A percentile compares a stretch with the other conserved stretches of the same genome.
Evolutionary conservation across 2,797 vertebrate genomes (phyloP).

Genomic region (Peromyscus eremicus): DNA sequence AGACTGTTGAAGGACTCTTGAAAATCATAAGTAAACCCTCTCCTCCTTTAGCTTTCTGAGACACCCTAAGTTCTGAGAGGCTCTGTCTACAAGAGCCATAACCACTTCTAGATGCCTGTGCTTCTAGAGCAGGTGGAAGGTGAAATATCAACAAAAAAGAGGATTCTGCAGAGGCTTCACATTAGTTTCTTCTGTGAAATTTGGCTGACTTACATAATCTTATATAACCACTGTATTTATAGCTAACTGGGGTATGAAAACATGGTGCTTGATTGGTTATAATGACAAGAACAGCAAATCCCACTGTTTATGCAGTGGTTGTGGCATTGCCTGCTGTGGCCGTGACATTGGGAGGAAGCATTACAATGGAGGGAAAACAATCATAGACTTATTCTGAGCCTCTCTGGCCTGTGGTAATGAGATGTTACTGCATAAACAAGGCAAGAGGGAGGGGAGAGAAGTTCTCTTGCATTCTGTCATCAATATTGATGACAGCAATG

Average conservation of each 20-base stretch:
- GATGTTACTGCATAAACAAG: conserved; percentile 43
- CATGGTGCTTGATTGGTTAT: conserved; percentile 34
- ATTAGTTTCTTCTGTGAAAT: conserved; percentile 44
- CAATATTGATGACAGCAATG: conserved; percentile 60
- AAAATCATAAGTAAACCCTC: background rate
- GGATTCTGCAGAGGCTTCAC: conserved; percentile 37
- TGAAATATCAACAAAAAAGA: background rate
- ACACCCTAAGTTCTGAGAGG: background rate
- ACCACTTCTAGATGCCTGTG: background rate
- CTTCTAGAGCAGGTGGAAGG: background rate
- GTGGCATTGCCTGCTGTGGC: conserved; percentile 62
- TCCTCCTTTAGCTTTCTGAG: background rate
- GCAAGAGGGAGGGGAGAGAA: conserved; percentile 1
- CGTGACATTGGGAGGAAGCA: conserved; percentile 63
- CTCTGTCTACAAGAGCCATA: background rate
- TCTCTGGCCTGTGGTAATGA: conserved; percentile 51
- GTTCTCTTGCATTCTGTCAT: conserved; percentile 38
- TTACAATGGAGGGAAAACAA: background rate
- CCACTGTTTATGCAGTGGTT: conserved; percentile 48
- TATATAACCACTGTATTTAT: conserved; percentile 75
- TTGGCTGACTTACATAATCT: conserved; percentile 73
- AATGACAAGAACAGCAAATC: conserved; percentile 61
- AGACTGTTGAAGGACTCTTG: background rate
- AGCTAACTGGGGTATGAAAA: conserved; percentile 63
- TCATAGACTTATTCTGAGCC: background rate